Evolutionary conservation across 1,140 invertebrate species (phyloP), one percentile per base, ranked within the genome.

Genomic region (Hylyphantes graminicola): DNA sequence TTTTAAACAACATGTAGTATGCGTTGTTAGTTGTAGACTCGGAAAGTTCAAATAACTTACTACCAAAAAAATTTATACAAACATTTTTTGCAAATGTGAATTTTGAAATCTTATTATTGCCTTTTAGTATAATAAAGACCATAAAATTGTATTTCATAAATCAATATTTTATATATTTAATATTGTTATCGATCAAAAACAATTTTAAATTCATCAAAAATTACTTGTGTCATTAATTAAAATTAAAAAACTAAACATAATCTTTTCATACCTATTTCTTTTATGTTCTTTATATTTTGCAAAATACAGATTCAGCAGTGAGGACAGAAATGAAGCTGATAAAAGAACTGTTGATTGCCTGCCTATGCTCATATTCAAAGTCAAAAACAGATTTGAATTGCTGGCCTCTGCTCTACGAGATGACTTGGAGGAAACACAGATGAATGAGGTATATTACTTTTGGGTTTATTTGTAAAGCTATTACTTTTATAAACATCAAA

Each of bases 291-390:
- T 35, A 68, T 13, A 35, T 35, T 35, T 35, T 35, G 5, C 35
- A 35, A 35, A 17, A 13, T 12, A 70, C 8, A 70, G 79, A 17
- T 81, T 81, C 17, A 81, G 78, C 50, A 17, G 11, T 11, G 75
- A 75, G 50, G 8, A 12, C 7, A 84, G 79, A 12, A 70, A 63
- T 48, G 68, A 77, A 3, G 35, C 15, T 2, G 13, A 76, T 0
- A 17, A 67, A 12, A 13, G 35, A 7, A 7, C n/a, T 5, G 55
- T 90, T 65, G 89, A 91, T 12, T 90, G 89, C 85, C 88, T 94
- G 35, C 93, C 93, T 13, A 88, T 90, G 81, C 89, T 93, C 63
- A 91, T 92, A 68, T 86, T 88, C 0, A 86, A 82, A 2, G 88
- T 90, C 63, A 86, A 87, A 57, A 89, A 90, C 7, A 89, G 89